Evolutionary conservation across 2,113 vertebrate genomes (phyloP).

Genomic region (Pollimyrus isidori): DNA sequence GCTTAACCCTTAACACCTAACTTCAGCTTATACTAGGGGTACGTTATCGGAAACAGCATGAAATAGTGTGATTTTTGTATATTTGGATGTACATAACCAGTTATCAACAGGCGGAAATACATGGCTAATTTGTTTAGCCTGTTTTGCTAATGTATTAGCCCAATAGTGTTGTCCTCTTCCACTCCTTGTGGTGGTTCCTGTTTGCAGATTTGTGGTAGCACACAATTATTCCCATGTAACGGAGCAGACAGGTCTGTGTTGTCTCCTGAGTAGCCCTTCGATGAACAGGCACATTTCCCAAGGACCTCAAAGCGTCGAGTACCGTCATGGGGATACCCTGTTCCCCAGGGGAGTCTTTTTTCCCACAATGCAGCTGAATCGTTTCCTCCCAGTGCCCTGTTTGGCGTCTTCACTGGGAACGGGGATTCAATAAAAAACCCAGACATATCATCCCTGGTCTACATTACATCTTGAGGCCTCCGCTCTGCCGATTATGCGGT

Average conservation of each 20-base stretch:
- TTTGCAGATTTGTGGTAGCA: not conserved
- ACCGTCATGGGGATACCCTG: not conserved
- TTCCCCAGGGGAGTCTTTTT: not conserved
- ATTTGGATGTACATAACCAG: not conserved
- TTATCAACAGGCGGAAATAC: not conserved
- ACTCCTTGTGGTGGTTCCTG: not conserved
- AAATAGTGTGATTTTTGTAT: not conserved
- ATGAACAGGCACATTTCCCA: not conserved
- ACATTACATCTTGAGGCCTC: not conserved
- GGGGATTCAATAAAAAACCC: not conserved
- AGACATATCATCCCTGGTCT: not conserved
- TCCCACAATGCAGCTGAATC: slow-evolving; percentile 1
- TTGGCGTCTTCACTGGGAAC: not conserved
- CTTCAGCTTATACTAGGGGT: not conserved
- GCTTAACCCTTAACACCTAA: not conserved
- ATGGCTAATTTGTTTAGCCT: not conserved
- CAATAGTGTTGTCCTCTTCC: not conserved
- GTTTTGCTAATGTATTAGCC: not conserved
- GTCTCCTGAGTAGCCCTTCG: not conserved
- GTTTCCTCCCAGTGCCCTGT: not conserved
- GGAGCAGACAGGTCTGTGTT: not conserved
- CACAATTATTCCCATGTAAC: not conserved
- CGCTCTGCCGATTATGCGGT: not conserved
- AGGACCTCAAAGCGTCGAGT: not conserved
- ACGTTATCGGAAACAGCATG: not conserved